Conservation (phyloP, 1,140 invertebrate species). For the Dufourea novaeangliae region DNA sequence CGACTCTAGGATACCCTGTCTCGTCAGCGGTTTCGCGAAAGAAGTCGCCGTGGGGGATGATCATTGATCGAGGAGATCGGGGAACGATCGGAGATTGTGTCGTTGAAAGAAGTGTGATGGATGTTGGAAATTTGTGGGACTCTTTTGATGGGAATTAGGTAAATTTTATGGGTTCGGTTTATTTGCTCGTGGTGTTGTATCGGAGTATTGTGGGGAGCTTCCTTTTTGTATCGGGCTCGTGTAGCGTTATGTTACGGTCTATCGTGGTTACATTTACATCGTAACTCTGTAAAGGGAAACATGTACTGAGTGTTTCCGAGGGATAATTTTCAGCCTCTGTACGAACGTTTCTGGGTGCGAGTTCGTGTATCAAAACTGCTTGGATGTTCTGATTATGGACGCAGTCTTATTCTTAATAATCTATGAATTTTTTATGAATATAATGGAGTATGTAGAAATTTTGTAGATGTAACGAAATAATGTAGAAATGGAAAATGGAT, state of each 20-base stretch:
- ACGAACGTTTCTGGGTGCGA: not conserved
- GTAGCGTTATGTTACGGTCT: not conserved
- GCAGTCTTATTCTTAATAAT: too few relatives aligned
- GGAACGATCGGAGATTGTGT: too few relatives aligned
- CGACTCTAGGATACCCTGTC: too few relatives aligned
- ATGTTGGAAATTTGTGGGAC: too few relatives aligned
- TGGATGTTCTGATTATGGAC: not conserved
- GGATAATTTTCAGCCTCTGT: constrained; percentile 26
- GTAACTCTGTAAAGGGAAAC: constrained; percentile 6
- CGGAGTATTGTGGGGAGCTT: not conserved
- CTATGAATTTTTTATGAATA: too few relatives aligned
- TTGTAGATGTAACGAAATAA: too few relatives aligned
- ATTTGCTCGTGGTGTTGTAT: not conserved
- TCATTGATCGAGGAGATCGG: not conserved
- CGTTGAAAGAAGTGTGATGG: too few relatives aligned
- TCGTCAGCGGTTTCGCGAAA: not conserved
- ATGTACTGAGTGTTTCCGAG: constrained; percentile 9
- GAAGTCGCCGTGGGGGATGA: not conserved
- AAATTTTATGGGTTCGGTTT: not conserved
- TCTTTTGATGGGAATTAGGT: not conserved
- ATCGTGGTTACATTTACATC: constrained; percentile 23
- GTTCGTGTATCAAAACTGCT: not conserved
- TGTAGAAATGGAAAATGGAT: too few relatives aligned
- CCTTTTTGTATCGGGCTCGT: not conserved
- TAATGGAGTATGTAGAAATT: too few relatives aligned